Base-by-base conservation (phyloP, 2,888 invertebrate species). In the Eilema griseolum region DNA sequence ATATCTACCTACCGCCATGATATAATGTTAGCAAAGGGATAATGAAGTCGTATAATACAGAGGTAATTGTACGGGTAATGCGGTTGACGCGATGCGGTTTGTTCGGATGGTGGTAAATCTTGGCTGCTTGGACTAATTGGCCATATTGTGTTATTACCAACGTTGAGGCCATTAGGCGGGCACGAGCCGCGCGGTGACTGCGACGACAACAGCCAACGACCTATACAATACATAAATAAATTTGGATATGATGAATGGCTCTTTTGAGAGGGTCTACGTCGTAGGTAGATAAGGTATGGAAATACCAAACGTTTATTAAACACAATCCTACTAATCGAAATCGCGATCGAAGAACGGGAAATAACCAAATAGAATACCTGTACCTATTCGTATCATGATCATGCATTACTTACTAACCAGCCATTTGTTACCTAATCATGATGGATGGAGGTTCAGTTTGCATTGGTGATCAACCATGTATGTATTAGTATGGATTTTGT, bases 91-190 rank as follows among this genome's bases (percentile, higher is more conserved):
- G 85, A 84, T 85, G 87, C 82, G 86, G 87, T 88, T 84, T 83
- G 84, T 81, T 82, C 81, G 79, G 83, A 78, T 83, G 77, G 79
- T 83, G 88, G 87, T 86, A 86, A 89, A 88, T 88, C 87, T 86
- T 79, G 78, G 82, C 85, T 87, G 85, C 79, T 85, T 85, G 85
- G 88, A 85, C 89, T 92, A 92, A 92, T 93, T 92, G 90, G 89
- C 84, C 86, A 85, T 87, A 89, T 89, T 89, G 88, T 88, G 86
- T 86, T 78, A 86, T 85, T 83, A 85, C 83, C 71, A 72, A 82
- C 84, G 86, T 77, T 63, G 74, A 68, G 77, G 77, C 82, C 80
- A 89, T 90, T 88, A 88, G 83, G 82, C 74, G 80, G 84, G 85
- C 88, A 89, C 89, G 88, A 86, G 88, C 85, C 81, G 79, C 66